These are phyloP conservation scores for Bradypodion pumilum DNA, from an alignment of 2,797 vertebrate genomes.

Conservation along the genomic window DNA sequence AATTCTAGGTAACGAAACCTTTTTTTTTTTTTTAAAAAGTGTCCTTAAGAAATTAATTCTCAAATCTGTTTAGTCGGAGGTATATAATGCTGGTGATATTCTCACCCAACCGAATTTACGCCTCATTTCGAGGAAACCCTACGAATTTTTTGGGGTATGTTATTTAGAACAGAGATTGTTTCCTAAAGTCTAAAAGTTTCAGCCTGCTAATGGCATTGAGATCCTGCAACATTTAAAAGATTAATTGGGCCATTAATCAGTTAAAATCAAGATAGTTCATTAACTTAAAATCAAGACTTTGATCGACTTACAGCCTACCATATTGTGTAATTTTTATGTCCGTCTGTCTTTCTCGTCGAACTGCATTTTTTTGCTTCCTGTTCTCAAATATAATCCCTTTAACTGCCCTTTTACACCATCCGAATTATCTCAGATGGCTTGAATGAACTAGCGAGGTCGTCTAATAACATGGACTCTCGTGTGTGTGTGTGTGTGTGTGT, in stretches of 20 bases:
- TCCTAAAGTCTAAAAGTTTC: background rate
- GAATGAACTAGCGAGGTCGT: constrained; percentile 43
- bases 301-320: background rate
- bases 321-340: background rate
- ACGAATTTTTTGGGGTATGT: background rate
- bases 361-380: background rate
- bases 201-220: background rate
- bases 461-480: no score
- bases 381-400: background rate
- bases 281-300: background rate
- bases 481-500: no score
- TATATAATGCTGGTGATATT: background rate
- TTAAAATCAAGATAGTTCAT: constrained; percentile 9
- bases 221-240: constrained; percentile 4
- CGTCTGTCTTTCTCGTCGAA: no score
- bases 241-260: constrained; percentile 26
- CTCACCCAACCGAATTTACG: background rate
- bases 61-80: background rate
- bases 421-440: no score
- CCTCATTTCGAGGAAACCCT: background rate
- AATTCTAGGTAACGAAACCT: constrained; percentile 3
- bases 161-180: background rate
- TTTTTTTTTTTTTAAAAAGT: background rate
- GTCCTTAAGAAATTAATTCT: constrained; percentile 1
- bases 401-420: background rate